A percentile compares a stretch with the other conserved stretches of the same genome.
Evolutionary conservation across 1,140 invertebrate genomes (phyloP).

Genomic region (Orius insidiosus): DNA sequence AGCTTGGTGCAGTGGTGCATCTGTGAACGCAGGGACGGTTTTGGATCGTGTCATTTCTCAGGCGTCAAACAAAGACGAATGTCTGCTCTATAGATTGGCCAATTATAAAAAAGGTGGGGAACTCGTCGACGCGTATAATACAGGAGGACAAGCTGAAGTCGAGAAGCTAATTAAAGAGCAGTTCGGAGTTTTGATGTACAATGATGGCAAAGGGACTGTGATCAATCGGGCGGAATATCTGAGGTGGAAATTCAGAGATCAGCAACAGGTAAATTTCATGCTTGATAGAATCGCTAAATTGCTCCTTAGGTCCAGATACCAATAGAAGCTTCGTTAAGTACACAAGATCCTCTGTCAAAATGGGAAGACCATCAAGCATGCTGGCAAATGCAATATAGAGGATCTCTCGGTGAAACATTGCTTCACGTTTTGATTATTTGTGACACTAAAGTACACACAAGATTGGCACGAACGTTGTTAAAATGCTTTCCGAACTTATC

Average conservation of each 20-base stretch:
- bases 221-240: conserved; percentile 83
- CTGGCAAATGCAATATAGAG: conserved; percentile 93
- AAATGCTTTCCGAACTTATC: conserved; percentile 83
- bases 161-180: conserved; percentile 76
- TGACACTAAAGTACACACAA: conserved; percentile 70
- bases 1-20: conserved; percentile 14
- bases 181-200: conserved; percentile 77
- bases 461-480: conserved; percentile 71
- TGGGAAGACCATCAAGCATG: conserved; percentile 84
- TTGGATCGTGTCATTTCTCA: conserved; percentile 74
- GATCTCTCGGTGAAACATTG: conserved; percentile 83
- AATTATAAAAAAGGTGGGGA: conserved; percentile 84
- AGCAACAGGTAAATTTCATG: conserved; percentile 42
- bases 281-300: not conserved
- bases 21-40: conserved; percentile 46
- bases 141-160: conserved; percentile 58
- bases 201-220: conserved; percentile 65
- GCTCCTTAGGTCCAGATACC: conserved; percentile 47
- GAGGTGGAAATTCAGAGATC: conserved; percentile 80
- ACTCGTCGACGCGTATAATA: conserved; percentile 66
- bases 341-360: conserved; percentile 64
- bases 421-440: conserved; percentile 90
- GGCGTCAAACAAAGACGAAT: conserved; percentile 66
- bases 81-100: conserved; percentile 66
- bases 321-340: conserved; percentile 60